Base-by-base conservation (phyloP, 1,140 invertebrate genomes). In the Saccostrea cuccullata region DNA sequence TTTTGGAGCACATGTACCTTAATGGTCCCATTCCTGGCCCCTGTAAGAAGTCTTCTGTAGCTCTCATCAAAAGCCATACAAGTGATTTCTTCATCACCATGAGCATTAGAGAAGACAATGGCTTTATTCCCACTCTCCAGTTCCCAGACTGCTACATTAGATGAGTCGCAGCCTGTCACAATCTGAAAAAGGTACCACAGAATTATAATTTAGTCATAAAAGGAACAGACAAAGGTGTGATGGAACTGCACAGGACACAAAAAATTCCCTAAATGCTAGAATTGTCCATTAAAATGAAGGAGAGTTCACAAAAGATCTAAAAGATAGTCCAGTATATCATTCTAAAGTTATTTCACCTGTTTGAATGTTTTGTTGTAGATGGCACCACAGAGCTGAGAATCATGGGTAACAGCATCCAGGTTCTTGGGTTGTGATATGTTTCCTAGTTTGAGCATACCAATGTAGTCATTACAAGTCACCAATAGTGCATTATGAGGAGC, bases 161-260 rank as follows among this genome's bases (percentile, higher is more conserved):
- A 95, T n/a, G 94, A 94, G 83, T 95, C 94, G 89, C 94, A 94
- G n/a, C 93, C 94, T 23, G 95, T 95, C n/a, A 94, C 94, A 56
- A 95, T 94, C 93, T 95, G 88, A 23, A 87, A 82, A 55, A 84
- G 82, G 12, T 55, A 47, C 40, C 58, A 8, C 23, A 85, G 58
- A 47, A 85, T 58, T 85, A 9, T 6, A 47, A 47, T 47, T 5
- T 47, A 47, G 47, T 47, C 47, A 47, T 47, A 2, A 47, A 47
- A 47, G 6, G 47, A 47, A 47, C 6, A 47, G 0, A 47, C 47
- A 47, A 47, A 47, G 47, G 5, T 47, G 9, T 9, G 47, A 47
- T 6, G 5, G 47, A 47, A 47, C 47, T 47, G 5, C 47, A 47
- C 1, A 8, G 47, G 5, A 47, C 47, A 47, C 5, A 47, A 9